These are phyloP conservation scores for Uloborus plumipes DNA, from an alignment of 2,888 invertebrate genomes.

Conservation along the genomic window DNA sequence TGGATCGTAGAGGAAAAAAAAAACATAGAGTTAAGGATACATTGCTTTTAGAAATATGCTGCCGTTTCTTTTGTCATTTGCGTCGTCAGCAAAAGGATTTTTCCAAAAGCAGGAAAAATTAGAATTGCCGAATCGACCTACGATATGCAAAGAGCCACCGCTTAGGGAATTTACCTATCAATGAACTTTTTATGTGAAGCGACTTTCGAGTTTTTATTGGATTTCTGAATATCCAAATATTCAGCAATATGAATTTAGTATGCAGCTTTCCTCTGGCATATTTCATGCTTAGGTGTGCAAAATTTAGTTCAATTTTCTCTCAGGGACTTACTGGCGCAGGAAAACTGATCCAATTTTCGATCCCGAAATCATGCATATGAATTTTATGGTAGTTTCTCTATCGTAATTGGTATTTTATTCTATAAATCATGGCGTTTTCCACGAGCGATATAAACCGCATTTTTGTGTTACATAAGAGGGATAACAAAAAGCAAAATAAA, in stretches of 20 bases:
- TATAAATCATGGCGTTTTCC: too few relatives aligned
- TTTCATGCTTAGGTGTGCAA: constrained; percentile 41
- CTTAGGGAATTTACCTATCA: constrained; percentile 34
- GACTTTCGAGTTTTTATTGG: constrained; percentile 38
- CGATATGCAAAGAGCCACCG: not conserved
- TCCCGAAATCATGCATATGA: too few relatives aligned
- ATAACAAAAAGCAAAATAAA: too few relatives aligned
- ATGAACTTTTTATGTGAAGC: constrained; percentile 32
- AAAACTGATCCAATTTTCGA: too few relatives aligned
- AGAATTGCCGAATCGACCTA: constrained; percentile 22
- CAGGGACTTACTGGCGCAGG: too few relatives aligned
- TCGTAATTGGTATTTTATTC: too few relatives aligned
- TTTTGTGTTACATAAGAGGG: too few relatives aligned
- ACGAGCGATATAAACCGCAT: too few relatives aligned
- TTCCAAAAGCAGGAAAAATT: constrained; percentile 33
- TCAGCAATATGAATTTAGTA: constrained; percentile 32
- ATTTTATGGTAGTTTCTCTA: too few relatives aligned
- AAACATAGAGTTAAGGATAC: constrained; percentile 31
- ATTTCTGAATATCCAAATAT: constrained; percentile 26
- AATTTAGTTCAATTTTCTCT: not conserved
- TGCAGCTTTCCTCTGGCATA: constrained; percentile 18
- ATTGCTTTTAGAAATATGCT: constrained; percentile 53
- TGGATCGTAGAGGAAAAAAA: constrained; percentile 6
- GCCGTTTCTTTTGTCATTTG: constrained; percentile 56
- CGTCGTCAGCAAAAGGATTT: constrained; percentile 45